phyloP scores from a whole-genome alignment of 2,888 invertebrate genomes.

The Adela reaumurella region DNA sequence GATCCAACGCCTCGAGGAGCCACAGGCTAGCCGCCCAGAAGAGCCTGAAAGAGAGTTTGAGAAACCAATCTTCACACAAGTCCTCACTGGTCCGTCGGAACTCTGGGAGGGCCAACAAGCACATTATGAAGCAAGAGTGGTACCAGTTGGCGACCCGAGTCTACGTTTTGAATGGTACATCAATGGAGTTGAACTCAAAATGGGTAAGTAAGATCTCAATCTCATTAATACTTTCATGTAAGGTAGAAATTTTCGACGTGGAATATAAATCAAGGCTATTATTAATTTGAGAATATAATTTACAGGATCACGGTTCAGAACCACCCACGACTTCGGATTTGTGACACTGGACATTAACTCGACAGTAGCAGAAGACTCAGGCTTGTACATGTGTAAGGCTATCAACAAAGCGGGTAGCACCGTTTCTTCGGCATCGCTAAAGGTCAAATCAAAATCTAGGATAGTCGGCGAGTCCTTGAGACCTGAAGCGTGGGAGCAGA shows the following conservation, averaged over 20 bases:
- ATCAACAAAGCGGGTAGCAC: conserved; percentile 93
- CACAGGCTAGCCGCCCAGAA: conserved; percentile 63
- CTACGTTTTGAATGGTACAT: conserved; percentile 94
- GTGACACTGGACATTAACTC: conserved; percentile 89
- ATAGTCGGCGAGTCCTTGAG: conserved; percentile 82
- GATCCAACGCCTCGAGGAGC: conserved; percentile 82
- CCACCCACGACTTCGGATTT: conserved; percentile 90
- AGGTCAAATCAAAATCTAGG: conserved; percentile 78
- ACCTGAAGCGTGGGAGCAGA: conserved; percentile 90
- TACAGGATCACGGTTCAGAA: conserved; percentile 80
- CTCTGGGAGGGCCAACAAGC: conserved; percentile 90
- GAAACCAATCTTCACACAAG: conserved; percentile 88
- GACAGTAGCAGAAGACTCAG: conserved; percentile 85
- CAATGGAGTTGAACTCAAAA: conserved; percentile 88
- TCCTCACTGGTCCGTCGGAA: conserved; percentile 83
- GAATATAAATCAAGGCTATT: too few relatives aligned
- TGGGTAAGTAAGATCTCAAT: conserved; percentile 64
- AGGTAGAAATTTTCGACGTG: too few relatives aligned
- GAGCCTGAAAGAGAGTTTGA: conserved; percentile 81
- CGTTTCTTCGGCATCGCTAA: conserved; percentile 85
- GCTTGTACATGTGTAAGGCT: conserved; percentile 91
- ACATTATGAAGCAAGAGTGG: conserved; percentile 87
- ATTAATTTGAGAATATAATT: too few relatives aligned
- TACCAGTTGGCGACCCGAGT: conserved; percentile 90
- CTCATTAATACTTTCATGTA: too few relatives aligned